phyloP scores from a whole-genome alignment of 2,888 invertebrate species.

The Galeruca laticollis region DNA sequence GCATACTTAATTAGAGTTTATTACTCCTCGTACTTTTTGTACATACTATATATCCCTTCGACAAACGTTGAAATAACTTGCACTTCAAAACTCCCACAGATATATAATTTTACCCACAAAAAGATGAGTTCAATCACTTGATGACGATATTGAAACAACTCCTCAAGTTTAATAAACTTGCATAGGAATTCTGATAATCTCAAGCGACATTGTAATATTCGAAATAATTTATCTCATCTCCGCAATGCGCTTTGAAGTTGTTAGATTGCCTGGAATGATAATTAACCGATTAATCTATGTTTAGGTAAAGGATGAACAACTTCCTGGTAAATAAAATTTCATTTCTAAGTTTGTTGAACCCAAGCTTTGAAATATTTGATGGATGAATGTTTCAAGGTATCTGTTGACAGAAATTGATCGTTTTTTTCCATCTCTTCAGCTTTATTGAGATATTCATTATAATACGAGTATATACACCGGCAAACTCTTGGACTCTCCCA shows the following conservation, averaged over 20 bases:
- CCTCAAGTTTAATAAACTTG: not conserved
- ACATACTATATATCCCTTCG: no score
- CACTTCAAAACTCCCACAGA: no score
- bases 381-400: no score
- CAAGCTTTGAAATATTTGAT: no score
- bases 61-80: no score
- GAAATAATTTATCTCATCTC: conserved; percentile 3
- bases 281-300: conserved; percentile 1
- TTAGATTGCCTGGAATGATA: not conserved
- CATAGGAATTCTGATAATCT: not conserved
- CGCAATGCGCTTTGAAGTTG: conserved; percentile 9
- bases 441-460: no score
- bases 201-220: conserved; percentile 1
- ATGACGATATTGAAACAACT: not conserved
- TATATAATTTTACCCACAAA: not conserved
- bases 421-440: no score
- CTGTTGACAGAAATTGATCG: no score
- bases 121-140: not conserved
- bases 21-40: no score
- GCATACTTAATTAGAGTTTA: no score
- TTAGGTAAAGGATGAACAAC: not conserved
- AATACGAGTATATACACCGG: no score
- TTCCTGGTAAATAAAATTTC: conserved; percentile 4
- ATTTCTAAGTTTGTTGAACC: not conserved
- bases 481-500: no score